These are phyloP conservation scores for Allochrocebus solatus DNA, from an alignment of 2,797 vertebrate genomes.

Conservation along the genomic window DNA sequence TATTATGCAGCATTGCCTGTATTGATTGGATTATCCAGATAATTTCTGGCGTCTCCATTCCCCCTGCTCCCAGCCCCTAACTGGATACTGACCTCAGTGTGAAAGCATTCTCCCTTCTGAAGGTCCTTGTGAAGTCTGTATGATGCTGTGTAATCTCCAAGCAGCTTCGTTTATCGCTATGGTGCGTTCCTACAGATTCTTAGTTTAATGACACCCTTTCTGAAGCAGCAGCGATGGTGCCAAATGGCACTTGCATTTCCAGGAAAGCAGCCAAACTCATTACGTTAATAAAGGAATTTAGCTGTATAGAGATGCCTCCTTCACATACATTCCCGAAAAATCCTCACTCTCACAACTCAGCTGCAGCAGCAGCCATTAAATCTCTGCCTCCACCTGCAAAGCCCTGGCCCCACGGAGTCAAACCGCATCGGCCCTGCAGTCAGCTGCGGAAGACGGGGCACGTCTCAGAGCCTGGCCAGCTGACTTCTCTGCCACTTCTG, in stretches of 20 bases:
- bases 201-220: slow-evolving; percentile 59
- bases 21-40: not conserved
- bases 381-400: not conserved
- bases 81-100: not conserved
- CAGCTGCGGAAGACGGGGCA: accelerated
- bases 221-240: slow-evolving; percentile 48
- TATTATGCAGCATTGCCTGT: not conserved
- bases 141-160: not conserved
- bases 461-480: accelerated
- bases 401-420: not conserved
- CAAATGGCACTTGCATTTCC: slow-evolving; percentile 63
- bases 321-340: slow-evolving; percentile 7
- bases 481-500: not conserved
- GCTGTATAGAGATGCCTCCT: slow-evolving; percentile 39
- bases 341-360: not conserved
- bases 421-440: accelerated
- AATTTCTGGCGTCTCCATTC: accelerated
- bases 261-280: slow-evolving; percentile 76
- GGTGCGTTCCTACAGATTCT: slow-evolving; percentile 5
- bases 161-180: not conserved
- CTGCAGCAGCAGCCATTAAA: not conserved
- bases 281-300: slow-evolving; percentile 69
- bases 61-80: accelerated
- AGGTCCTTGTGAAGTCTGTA: accelerated
- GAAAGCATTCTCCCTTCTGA: not conserved